Base-by-base conservation (phyloP, 1,140 invertebrate species). In the Heliconius melpomene region DNA sequence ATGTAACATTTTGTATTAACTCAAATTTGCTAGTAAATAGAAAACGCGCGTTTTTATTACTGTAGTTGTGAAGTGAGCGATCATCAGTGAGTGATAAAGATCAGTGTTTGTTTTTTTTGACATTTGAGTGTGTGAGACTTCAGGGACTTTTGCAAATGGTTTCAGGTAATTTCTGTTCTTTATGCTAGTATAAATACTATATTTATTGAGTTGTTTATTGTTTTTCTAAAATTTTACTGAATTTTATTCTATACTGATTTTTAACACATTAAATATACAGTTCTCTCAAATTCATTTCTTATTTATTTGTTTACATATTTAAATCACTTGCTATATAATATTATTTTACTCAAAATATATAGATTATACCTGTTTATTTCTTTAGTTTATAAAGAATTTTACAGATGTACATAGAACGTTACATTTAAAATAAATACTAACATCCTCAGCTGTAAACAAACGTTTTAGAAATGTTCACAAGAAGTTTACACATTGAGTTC, bases 81-180 rank as follows among this genome's bases (percentile, higher is more conserved):
- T 76, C 54, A 80, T 81, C 73, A 79, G 82, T 84, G 80, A 26
- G 82, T 84, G 80, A 57, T 77, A 79, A 70, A 77, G 50, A 75
- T 11, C 72, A 79, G 72, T 79, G 78, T 75, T 79, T 79, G 57
- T 66, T 66, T 60, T 66, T 23, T 66, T 23, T 66, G 60, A 79
- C 78, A 54, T 81, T 81, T 75, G 50, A 75, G 79, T 79, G 80
- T 75, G 78, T 72, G 32, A 23, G 18, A 40, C 6, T 36, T 52
- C 29, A 72, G 52, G 79, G 75, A 57, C n/a, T 80, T 76, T 50
- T 29, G 52, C n/a, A 23, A 50, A n/a, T 32, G 71, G 57, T 32
- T 54, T 77, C 36, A 80, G 57, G 79, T 80, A 77, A 73, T 74
- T 80, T 29, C 7, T 54, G 7, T 57, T 78, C 16, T 46, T 46